These are phyloP conservation scores for Oscheius myriophilus DNA, from an alignment of 2,888 invertebrate genomes.

Conservation along the genomic window DNA sequence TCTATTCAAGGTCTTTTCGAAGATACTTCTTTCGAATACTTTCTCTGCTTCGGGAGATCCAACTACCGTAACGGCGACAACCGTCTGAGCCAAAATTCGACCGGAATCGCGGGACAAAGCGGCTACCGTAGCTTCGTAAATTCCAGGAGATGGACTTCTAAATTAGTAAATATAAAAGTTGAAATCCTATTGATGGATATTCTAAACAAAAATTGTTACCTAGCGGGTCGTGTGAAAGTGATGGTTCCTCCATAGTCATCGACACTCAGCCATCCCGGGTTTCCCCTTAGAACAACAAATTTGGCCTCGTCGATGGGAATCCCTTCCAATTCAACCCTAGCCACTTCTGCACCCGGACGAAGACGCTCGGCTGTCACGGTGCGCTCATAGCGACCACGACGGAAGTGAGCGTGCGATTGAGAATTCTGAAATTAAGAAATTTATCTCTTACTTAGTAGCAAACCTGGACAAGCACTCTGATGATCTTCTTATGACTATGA, in stretches of 20 bases:
- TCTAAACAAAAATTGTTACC: conserved; percentile 27
- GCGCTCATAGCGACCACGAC: conserved; percentile 40
- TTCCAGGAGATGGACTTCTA: conserved; percentile 27
- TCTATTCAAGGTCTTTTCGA: conserved; percentile 41
- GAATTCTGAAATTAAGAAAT: conserved; percentile 31
- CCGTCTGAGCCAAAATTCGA: conserved; percentile 52
- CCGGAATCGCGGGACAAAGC: conserved; percentile 54
- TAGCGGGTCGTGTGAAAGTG: conserved; percentile 46
- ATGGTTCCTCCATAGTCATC: conserved; percentile 64
- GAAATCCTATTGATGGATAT: too few relatives aligned
- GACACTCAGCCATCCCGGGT: conserved; percentile 64
- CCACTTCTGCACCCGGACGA: conserved; percentile 40
- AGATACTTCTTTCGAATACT: conserved; percentile 24
- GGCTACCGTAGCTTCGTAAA: conserved; percentile 40
- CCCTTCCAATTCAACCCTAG: conserved; percentile 59
- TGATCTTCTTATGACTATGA: conserved; percentile 12
- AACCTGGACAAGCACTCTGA: conserved; percentile 49
- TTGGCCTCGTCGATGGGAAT: conserved; percentile 56
- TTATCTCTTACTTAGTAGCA: background rate
- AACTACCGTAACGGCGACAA: conserved; percentile 34
- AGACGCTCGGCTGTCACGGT: conserved; percentile 36
- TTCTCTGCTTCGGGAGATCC: conserved; percentile 29
- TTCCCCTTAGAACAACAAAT: conserved; percentile 57
- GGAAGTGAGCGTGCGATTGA: conserved; percentile 47
- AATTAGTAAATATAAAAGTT: background rate